Percentiles rank a stretch among this genome's conserved stretches.
These are phyloP conservation scores for Scaptomyza montana DNA, from an alignment of 1,140 invertebrate genomes.

Conservation along the genomic window DNA sequence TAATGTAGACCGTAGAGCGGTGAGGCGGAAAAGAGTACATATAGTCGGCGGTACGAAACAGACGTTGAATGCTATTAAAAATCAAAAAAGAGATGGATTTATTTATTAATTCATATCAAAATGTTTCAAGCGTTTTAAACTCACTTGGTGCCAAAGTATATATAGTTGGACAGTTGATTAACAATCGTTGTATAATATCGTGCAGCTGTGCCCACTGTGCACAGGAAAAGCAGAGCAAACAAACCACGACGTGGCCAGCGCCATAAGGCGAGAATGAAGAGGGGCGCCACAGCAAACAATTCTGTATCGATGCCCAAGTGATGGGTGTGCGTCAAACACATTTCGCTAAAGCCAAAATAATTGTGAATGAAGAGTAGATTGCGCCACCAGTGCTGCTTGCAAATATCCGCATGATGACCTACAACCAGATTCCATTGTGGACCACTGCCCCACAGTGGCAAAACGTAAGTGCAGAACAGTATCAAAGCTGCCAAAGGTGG, in stretches of 20 bases:
- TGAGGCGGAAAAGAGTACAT: constrained; percentile 89
- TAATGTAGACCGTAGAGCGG: constrained; percentile 88
- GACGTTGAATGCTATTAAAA: constrained; percentile 85
- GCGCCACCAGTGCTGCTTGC: constrained; percentile 87
- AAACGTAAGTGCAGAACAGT: constrained; percentile 87
- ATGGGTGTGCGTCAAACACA: constrained; percentile 89
- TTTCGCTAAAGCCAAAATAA: constrained; percentile 88
- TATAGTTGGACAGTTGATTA: constrained; percentile 86
- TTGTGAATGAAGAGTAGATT: constrained; percentile 88
- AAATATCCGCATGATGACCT: constrained; percentile 86
- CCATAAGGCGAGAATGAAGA: constrained; percentile 88
- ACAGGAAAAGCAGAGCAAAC: constrained; percentile 84
- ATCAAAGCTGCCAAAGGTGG: constrained; percentile 87
- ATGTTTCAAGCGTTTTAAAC: constrained; percentile 42
- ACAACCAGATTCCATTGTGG: constrained; percentile 88
- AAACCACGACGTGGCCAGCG: constrained; percentile 86
- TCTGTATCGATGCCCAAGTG: constrained; percentile 94
- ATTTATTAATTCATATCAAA: not conserved
- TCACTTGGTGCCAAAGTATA: constrained; percentile 89
- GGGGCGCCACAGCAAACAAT: constrained; percentile 89
- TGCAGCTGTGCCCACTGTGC: constrained; percentile 85
- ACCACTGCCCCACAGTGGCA: constrained; percentile 86
- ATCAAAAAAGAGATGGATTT: constrained; percentile 3
- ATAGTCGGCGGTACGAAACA: constrained; percentile 89
- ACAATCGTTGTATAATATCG: constrained; percentile 86